Percentiles rank a stretch among this genome's conserved stretches.
These are phyloP conservation scores for Parotia lawesii DNA, from an alignment of 2,113 vertebrate species.

Conservation along the genomic window DNA sequence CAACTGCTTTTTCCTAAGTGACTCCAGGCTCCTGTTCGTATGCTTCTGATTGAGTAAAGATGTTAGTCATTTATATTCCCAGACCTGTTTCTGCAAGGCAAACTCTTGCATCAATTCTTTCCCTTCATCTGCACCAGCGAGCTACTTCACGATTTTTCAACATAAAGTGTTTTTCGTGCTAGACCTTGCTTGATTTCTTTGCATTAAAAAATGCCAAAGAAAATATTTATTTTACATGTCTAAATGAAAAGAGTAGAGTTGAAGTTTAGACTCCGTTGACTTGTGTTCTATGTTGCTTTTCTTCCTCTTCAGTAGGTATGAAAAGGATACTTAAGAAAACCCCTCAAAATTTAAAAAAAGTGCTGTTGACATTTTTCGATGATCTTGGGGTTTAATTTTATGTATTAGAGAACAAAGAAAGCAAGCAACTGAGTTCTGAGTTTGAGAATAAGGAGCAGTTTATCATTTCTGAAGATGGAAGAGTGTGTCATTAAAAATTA, in stretches of 20 bases:
- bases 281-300: neutral
- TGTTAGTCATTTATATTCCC: neutral
- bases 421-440: neutral
- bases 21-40: neutral
- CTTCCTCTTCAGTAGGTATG: neutral
- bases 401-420: neutral
- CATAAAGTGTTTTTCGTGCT: neutral
- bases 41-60: neutral
- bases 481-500: neutral
- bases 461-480: neutral
- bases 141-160: neutral
- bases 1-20: neutral
- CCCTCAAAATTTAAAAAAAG: rapidly evolving
- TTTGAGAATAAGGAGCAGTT: neutral
- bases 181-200: neutral
- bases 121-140: rapidly evolving
- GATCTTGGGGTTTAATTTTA: neutral
- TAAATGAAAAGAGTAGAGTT: neutral
- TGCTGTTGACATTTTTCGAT: neutral
- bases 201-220: neutral
- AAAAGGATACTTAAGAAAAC: neutral
- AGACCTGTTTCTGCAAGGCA: neutral
- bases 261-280: neutral
- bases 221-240: neutral
- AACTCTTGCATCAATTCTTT: neutral